Conservation (phyloP, 2,888 invertebrate genomes). For the Eilema depressum region DNA sequence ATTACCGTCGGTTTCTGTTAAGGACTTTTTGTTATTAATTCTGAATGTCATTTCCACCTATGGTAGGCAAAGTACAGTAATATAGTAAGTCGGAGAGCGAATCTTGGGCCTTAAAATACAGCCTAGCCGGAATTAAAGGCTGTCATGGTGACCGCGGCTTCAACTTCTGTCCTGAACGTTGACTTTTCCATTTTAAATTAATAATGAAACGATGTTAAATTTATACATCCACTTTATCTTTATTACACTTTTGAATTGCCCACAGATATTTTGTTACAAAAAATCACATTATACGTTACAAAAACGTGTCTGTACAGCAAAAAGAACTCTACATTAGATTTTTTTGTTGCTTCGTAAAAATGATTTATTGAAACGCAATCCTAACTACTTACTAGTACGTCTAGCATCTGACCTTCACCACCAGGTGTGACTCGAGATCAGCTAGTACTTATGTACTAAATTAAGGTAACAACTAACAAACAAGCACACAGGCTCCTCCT, state of each 20-base stretch:
- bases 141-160: not conserved
- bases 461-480: no score
- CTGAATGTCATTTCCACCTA: not conserved
- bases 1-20: not conserved
- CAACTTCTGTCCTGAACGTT: not conserved
- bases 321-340: slow-evolving; percentile 24
- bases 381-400: slow-evolving; percentile 9
- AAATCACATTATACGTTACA: slow-evolving; percentile 15
- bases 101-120: not conserved
- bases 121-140: not conserved
- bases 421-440: not conserved
- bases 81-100: no score
- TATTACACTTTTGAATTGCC: slow-evolving; percentile 19
- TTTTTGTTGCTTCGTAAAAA: slow-evolving; percentile 26
- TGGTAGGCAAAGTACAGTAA: not conserved
- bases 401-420: slow-evolving; percentile 14
- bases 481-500: no score
- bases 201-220: not conserved
- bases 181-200: not conserved
- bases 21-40: not conserved
- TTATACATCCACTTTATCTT: not conserved
- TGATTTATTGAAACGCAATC: slow-evolving; percentile 38
- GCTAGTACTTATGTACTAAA: not conserved
- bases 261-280: slow-evolving; percentile 22
- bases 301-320: slow-evolving; percentile 17